Conservation (phyloP, 2,113 vertebrate species). For the Galemys pyrenaicus region DNA sequence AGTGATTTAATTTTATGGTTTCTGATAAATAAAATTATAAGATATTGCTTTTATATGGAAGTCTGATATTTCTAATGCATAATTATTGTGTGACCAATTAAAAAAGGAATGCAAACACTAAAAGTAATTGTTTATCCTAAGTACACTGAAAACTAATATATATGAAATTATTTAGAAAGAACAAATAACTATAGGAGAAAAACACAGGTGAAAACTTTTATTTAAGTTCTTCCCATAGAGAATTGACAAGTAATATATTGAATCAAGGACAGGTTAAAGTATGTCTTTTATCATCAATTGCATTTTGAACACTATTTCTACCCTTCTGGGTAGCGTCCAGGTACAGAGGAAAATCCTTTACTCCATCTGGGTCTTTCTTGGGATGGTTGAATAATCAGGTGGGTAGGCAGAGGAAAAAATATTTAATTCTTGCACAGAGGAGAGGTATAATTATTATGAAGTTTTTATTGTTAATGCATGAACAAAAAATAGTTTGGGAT, state of each 20-base stretch:
- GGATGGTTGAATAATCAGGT: background rate
- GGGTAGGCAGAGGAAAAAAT: background rate
- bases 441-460: no score
- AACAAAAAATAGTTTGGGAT: no score
- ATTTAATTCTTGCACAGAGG: no score
- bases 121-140: background rate
- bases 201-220: background rate
- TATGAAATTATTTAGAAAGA: conserved; percentile 19
- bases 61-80: background rate
- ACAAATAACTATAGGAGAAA: background rate
- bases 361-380: background rate
- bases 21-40: background rate
- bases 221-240: background rate
- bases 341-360: background rate
- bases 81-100: background rate
- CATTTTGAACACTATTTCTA: background rate
- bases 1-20: background rate
- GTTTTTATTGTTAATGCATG: no score
- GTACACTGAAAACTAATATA: conserved; percentile 20
- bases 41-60: background rate
- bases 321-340: background rate
- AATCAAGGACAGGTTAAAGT: background rate
- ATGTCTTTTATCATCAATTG: background rate
- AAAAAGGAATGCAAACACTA: background rate
- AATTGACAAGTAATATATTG: background rate